A percentile compares a stretch with the other conserved stretches of the same genome.
Evolutionary conservation across 2,113 vertebrate genomes (phyloP).

Genomic region (Pogona vitticeps): DNA sequence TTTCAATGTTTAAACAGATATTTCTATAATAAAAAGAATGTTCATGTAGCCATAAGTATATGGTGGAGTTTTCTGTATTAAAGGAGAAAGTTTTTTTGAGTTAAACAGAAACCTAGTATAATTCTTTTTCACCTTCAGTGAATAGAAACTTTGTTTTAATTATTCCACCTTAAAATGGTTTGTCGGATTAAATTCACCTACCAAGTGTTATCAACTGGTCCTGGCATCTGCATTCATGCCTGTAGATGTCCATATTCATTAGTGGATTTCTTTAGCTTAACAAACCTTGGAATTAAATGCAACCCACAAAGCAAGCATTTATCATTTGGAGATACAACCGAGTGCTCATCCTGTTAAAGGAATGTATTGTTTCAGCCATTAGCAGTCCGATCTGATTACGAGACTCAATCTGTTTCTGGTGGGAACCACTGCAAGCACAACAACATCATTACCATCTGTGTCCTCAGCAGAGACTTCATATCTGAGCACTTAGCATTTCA

Average conservation of each 20-base stretch:
- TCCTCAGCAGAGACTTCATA: conserved; percentile 49
- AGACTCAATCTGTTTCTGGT: conserved; percentile 34
- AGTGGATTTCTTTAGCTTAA: conserved; percentile 61
- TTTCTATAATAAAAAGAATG: neutral
- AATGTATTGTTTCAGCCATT: conserved; percentile 50
- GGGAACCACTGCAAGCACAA: conserved; percentile 43
- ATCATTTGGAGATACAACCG: conserved; percentile 21
- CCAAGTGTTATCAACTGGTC: conserved; percentile 34
- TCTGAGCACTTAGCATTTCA: conserved; percentile 62
- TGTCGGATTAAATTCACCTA: conserved; percentile 58
- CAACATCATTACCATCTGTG: conserved; percentile 52
- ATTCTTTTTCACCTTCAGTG: conserved; percentile 9
- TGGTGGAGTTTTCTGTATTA: neutral
- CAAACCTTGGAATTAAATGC: conserved; percentile 64
- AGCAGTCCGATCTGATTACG: conserved; percentile 45
- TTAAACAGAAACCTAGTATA: neutral
- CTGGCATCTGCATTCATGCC: conserved; percentile 48
- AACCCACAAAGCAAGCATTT: conserved; percentile 54
- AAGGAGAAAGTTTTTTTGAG: conserved; percentile 16
- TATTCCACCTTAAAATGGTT: conserved; percentile 47
- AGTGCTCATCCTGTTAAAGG: conserved; percentile 39
- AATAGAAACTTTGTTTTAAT: conserved; percentile 60
- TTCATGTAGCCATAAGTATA: neutral
- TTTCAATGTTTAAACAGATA: neutral
- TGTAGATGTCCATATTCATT: conserved; percentile 59